Base-by-base conservation (phyloP, 2,888 invertebrate species). In the Hyppa rectilinea region DNA sequence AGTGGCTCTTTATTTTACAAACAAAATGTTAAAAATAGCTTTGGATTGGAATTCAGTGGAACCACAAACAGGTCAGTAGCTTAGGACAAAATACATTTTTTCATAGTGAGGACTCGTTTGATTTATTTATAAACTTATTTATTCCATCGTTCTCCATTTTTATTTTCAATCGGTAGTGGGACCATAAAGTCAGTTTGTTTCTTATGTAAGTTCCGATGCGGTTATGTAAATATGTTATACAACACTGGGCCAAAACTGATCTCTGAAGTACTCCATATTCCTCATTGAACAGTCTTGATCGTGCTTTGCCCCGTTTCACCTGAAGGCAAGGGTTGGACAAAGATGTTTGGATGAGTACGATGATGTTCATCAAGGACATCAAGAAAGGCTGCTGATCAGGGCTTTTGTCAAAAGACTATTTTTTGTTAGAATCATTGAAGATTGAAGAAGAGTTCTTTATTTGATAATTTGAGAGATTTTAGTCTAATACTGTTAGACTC, bases 31-130 rank as follows among this genome's bases (percentile, higher is more conserved):
- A 70, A 78, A 6, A 79, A 79, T 43, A 67, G 71, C 23, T 90
- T 84, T 55, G 90, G 90, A 31, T 89, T 91, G 87, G 92, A 92
- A 56, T 93, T 91, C 69, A 92, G 93, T 71, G 93, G 93, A 17
- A 78, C 85, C 17, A 91, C 90, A n/a, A 81, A 88, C n/a, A 87
- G 81, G 92, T 92, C 80, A 50, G 43, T 45, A 40, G 4, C 40
- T 23, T 29, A n/a, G n/a, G n/a, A n/a, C n/a, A 31, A n/a, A n/a
- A 31, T n/a, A n/a, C n/a, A n/a, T n/a, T 12, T 4, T 10, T 17
- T 2, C 23, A 31, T 12, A 38, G 2, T 23, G 23, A 7, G 12
- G 4, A 20, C 29, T n/a, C 17, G 14, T 62, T 29, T 29, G 4
- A 14, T 7, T 60, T 14, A 36, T 29, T 34, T 12, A n/a, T 34